Base-by-base conservation (phyloP, 2,888 invertebrate species). In the Platycheirus rosarum region DNA sequence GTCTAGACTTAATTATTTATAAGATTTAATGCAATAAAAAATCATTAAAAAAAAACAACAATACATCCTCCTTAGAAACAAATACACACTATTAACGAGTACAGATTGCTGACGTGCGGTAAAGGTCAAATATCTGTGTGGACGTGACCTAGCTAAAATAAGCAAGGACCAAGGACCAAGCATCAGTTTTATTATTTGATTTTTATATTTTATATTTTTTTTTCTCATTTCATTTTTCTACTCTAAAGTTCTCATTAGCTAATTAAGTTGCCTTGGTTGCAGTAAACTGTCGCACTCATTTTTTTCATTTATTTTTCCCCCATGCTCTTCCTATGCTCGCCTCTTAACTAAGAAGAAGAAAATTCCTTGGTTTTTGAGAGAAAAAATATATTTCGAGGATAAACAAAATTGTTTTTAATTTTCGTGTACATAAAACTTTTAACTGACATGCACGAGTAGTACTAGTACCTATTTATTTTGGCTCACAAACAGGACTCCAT, bases 251-350 rank as follows among this genome's bases (percentile, higher is more conserved):
- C 70, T 80, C 80, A 80, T 80, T 80, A 80, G 80, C 80, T 80
- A 80, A 80, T 80, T 80, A 80, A 70, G 70, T 62, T 80, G 70
- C 66, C 66, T 62, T 71, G 80, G 80, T 76, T 80, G 80, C 76
- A 80, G 70, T 80, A 66, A 80, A 71, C 13, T 65, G 29, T 63
- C 26, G 70, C 44, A 69, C 26, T 57, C 40, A 18, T 63, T 69
- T 37, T n/a, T n/a, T n/a, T n/a, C n/a, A 49, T 20, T 42, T 40
- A 29, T 8, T 8, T 48, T 5, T 14, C 16, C n/a, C n/a, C n/a
- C n/a, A n/a, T n/a, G n/a, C n/a, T n/a, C n/a, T n/a, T n/a, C n/a
- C n/a, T n/a, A 23, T 7, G 35, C 57, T 29, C 57, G 44, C 37
- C 16, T 23, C 35, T 32, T 3, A 14, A 55, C 16, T 42, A 29